Conservation (phyloP, 2,888 invertebrate genomes). For the Leptogaster cylindrica region DNA sequence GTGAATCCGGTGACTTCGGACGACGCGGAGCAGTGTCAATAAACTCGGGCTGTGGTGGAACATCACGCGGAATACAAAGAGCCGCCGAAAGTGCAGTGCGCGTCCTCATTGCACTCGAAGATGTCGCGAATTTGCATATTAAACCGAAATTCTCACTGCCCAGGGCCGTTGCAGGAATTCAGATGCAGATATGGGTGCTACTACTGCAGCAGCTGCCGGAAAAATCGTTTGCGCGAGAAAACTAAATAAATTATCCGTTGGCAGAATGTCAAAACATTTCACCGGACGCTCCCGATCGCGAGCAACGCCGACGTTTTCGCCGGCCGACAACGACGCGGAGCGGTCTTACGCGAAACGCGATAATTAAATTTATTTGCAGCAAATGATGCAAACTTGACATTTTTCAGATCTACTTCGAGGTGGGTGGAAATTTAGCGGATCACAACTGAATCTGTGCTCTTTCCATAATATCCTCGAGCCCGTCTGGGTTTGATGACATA, state of each 20-base stretch:
- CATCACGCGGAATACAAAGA: conserved; percentile 18
- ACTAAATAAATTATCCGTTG: conserved; percentile 10
- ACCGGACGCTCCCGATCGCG: not conserved
- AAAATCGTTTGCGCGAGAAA: not conserved
- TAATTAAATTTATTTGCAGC: conserved; percentile 12
- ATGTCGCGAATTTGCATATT: conserved; percentile 20
- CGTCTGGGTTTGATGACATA: no score
- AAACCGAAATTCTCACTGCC: conserved; percentile 16
- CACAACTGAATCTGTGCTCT: no score
- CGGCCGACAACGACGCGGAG: not conserved
- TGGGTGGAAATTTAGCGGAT: not conserved
- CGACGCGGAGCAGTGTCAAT: no score
- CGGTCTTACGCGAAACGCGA: conserved; percentile 8
- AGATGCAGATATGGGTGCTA: conserved; percentile 13
- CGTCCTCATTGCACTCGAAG: not conserved
- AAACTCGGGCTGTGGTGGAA: conserved; percentile 1
- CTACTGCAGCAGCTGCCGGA: conserved; percentile 23
- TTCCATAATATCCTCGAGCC: no score
- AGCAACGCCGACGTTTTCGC: not conserved
- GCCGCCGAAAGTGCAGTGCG: not conserved
- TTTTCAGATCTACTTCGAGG: not conserved
- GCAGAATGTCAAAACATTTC: conserved; percentile 25
- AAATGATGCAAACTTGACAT: conserved; percentile 14
- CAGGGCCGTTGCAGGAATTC: no score
- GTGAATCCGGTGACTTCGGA: conserved; percentile 25